phyloP scores from a whole-genome alignment of 2,888 invertebrate genomes.

The Phalera bucephala region DNA sequence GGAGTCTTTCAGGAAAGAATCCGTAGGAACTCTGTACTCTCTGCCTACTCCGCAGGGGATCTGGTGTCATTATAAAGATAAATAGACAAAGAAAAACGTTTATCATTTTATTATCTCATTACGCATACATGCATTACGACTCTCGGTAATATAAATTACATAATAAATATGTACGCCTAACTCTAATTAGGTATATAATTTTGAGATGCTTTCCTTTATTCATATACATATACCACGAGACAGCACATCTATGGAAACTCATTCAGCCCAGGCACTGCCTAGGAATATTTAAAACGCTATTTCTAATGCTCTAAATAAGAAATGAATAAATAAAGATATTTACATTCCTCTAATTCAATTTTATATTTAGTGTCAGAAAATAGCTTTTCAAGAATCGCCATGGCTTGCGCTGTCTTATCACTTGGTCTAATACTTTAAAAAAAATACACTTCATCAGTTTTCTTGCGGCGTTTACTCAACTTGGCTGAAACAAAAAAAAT shows the following conservation, averaged over 20 bases:
- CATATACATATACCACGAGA: constrained; percentile 43
- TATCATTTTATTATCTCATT: constrained; percentile 56
- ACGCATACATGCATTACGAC: constrained; percentile 45
- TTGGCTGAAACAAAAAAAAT: constrained; percentile 57
- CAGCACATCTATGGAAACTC: constrained; percentile 20
- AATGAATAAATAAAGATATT: no score
- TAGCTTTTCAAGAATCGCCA: constrained; percentile 10
- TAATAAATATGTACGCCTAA: constrained; percentile 71
- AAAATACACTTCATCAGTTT: constrained; percentile 25
- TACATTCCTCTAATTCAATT: no score
- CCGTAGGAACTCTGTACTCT: no score
- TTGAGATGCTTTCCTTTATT: constrained; percentile 60
- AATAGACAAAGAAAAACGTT: no score
- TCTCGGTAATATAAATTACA: constrained; percentile 50
- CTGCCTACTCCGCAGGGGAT: no score
- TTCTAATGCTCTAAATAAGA: no score
- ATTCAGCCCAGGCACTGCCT: not conserved
- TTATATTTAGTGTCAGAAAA: no score
- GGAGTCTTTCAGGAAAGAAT: no score
- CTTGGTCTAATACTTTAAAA: constrained; percentile 66
- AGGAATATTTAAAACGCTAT: no score
- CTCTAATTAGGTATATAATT: constrained; percentile 52
- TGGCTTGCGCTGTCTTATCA: constrained; percentile 35
- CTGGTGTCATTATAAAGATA: no score
- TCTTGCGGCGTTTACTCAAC: constrained; percentile 51